These are phyloP conservation scores for Dolomedes plantarius DNA, from an alignment of 2,888 invertebrate genomes.

Conservation along the genomic window DNA sequence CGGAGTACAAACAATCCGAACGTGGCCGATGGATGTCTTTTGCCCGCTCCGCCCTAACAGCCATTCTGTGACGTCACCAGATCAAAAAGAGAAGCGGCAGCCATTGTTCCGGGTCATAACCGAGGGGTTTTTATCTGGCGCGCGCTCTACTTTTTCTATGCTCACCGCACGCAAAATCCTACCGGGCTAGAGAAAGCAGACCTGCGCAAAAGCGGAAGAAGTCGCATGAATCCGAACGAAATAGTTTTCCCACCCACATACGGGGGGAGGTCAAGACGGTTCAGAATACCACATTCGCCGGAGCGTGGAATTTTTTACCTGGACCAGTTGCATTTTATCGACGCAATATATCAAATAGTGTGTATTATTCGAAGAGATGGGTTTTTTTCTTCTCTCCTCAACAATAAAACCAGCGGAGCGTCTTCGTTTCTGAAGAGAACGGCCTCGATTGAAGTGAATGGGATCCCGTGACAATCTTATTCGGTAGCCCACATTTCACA, in stretches of 20 bases:
- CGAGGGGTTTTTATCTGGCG: not conserved
- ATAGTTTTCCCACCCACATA: conserved; percentile 36
- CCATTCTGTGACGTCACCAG: not conserved
- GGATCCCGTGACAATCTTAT: not conserved
- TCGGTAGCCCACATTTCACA: not conserved
- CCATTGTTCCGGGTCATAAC: conserved; percentile 1
- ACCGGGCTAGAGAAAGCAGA: conserved; percentile 9
- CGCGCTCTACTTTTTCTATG: conserved; percentile 19
- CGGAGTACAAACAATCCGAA: not conserved
- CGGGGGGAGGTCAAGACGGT: conserved; percentile 30
- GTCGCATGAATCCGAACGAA: conserved; percentile 2
- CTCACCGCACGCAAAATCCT: conserved; percentile 1
- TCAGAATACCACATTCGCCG: conserved; percentile 24
- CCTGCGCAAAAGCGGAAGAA: conserved; percentile 5
- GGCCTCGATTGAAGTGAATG: not conserved
- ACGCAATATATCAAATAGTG: not conserved
- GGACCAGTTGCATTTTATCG: not conserved
- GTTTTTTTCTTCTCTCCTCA: conserved; percentile 1
- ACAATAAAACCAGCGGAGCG: not conserved
- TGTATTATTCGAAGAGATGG: not conserved
- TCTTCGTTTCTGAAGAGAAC: not conserved
- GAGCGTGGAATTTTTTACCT: not conserved
- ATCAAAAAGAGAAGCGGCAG: not conserved
- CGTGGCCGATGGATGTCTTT: not conserved
- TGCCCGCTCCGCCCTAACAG: not conserved